Conservation (phyloP, 2,113 vertebrate species). For the Rhea pennata region DNA sequence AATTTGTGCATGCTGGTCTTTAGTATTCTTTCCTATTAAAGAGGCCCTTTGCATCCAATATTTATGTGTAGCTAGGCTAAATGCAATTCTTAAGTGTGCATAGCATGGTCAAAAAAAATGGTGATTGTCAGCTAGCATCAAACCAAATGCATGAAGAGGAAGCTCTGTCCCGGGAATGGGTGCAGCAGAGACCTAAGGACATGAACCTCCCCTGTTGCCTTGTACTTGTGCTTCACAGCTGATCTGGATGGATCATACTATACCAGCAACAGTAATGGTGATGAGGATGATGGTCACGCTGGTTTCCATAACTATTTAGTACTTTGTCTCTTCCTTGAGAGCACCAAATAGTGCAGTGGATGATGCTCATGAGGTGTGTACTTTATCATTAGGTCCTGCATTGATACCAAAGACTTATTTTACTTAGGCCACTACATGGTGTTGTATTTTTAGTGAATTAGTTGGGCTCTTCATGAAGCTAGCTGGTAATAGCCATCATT, state of each 20-base stretch:
- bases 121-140: not conserved
- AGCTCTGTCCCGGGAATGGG: not conserved
- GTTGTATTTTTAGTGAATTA: not conserved
- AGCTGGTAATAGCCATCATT: not conserved
- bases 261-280: not conserved
- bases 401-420: not conserved
- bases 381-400: not conserved
- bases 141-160: not conserved
- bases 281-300: not conserved
- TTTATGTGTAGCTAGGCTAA: not conserved
- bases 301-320: not conserved
- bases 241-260: not conserved
- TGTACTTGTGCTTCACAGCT: not conserved
- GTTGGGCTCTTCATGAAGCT: not conserved
- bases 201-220: not conserved
- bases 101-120: not conserved
- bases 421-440: not conserved
- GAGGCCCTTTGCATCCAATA: not conserved
- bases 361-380: not conserved
- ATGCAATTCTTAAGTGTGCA: not conserved
- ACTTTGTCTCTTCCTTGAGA: not conserved
- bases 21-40: not conserved
- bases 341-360: not conserved
- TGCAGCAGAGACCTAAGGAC: not conserved
- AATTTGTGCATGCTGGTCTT: not conserved